These are phyloP conservation scores for Lampris incognitus DNA, from an alignment of 2,113 vertebrate genomes.

Conservation along the genomic window DNA sequence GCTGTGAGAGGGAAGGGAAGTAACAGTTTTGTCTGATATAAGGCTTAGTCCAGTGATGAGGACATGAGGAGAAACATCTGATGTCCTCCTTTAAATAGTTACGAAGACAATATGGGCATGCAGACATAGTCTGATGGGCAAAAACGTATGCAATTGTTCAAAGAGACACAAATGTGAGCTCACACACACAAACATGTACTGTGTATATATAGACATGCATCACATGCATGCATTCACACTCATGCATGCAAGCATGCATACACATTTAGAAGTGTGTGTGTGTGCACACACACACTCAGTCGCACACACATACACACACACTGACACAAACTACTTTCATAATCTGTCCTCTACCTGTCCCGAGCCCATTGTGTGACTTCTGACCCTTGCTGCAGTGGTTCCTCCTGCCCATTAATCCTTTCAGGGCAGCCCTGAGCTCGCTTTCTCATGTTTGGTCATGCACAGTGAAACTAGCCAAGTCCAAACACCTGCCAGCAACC, in stretches of 20 bases:
- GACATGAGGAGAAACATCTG: neutral
- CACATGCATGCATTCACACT: too few species aligned
- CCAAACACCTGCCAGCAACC: constrained; percentile 43
- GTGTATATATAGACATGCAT: too few species aligned
- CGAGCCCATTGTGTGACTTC: constrained; percentile 41
- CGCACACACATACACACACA: neutral
- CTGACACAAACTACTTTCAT: neutral
- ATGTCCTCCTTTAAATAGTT: constrained; percentile 6
- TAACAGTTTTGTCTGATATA: constrained; percentile 41
- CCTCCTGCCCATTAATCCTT: constrained; percentile 62
- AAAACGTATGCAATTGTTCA: too few species aligned
- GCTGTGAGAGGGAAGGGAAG: constrained; percentile 42
- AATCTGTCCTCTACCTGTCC: constrained; percentile 49
- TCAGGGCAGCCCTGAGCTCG: constrained; percentile 64
- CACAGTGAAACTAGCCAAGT: constrained; percentile 57
- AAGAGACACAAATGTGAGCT: neutral
- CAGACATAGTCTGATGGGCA: constrained; percentile 14
- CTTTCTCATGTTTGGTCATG: constrained; percentile 72
- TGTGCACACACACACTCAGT: neutral
- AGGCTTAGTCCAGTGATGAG: neutral
- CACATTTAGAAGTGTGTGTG: neutral
- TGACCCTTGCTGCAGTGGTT: constrained; percentile 57
- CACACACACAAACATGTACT: neutral
- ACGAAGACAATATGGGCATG: constrained; percentile 13
- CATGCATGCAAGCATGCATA: neutral